Conservation (phyloP, 2,888 invertebrate species). For the Drosophila pseudotalamancana region DNA sequence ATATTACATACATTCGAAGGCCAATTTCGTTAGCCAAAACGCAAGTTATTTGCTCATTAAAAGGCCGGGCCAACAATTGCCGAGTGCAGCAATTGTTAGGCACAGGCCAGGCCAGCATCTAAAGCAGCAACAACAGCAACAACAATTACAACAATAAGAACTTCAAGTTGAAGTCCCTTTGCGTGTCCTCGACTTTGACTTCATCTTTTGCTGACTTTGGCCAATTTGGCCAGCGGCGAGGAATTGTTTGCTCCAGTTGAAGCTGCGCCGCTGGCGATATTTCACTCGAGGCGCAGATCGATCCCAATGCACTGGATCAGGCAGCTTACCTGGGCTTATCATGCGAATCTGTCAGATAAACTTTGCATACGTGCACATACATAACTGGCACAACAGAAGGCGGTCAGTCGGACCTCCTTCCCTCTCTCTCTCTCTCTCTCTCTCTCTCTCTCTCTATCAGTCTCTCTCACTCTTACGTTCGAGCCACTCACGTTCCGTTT, state of each 20-base stretch:
- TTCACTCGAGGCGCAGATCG: constrained; percentile 68
- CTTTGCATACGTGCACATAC: constrained; percentile 69
- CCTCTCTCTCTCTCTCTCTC: no score
- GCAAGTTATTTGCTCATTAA: constrained; percentile 70
- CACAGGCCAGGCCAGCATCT: no score
- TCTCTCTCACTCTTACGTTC: no score
- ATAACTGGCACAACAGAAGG: constrained; percentile 58
- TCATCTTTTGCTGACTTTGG: constrained; percentile 28
- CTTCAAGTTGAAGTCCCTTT: constrained; percentile 41
- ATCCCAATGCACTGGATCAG: constrained; percentile 44
- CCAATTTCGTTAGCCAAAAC: constrained; percentile 53
- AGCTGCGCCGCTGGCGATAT: constrained; percentile 63
- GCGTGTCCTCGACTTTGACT: constrained; percentile 40
- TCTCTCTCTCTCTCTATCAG: no score
- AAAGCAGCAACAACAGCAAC: constrained; percentile 1
- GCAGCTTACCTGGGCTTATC: constrained; percentile 53
- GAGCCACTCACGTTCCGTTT: constrained; percentile 51
- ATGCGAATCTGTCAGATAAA: constrained; percentile 78
- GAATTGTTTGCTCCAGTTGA: constrained; percentile 45
- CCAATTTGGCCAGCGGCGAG: constrained; percentile 62
- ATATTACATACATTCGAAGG: constrained; percentile 47
- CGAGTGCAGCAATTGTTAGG: constrained; percentile 49
- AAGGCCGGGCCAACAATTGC: constrained; percentile 46
- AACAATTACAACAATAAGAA: not conserved
- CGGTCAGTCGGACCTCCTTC: constrained; percentile 37